phyloP scores from a whole-genome alignment of 23 tunicate species.

The Botrylloides violaceus region DNA sequence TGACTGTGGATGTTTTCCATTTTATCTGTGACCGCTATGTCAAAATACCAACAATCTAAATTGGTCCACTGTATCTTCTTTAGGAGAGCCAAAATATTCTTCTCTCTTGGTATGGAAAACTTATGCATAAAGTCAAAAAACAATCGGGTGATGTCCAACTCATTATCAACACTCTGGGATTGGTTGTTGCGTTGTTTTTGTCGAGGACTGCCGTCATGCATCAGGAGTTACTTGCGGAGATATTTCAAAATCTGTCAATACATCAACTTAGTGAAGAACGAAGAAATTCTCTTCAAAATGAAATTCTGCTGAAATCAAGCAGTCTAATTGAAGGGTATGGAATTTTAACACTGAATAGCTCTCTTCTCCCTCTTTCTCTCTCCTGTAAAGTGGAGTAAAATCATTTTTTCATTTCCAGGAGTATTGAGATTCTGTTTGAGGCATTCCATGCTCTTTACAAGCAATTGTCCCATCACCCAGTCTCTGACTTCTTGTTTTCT shows the following conservation, averaged over 20 bases:
- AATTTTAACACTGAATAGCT: too few species aligned
- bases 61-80: too few species aligned
- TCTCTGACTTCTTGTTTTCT: background rate
- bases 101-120: background rate
- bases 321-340: background rate
- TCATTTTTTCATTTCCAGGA: constrained; percentile 3
- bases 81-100: background rate
- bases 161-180: background rate
- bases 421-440: background rate
- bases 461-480: background rate
- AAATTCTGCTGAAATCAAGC: background rate
- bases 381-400: too few species aligned
- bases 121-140: background rate
- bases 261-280: background rate
- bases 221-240: background rate
- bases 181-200: background rate
- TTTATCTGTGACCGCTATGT: too few species aligned
- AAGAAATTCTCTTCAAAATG: background rate
- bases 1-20: too few species aligned
- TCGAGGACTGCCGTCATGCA: background rate
- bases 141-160: background rate
- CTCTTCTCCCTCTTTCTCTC: too few species aligned
- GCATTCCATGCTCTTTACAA: background rate
- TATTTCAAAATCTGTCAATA: background rate
- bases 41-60: too few species aligned